Evolutionary conservation across 2,113 vertebrate species (phyloP), one percentile per base, ranked within the genome.

Genomic region (Bufo gargarizans): DNA sequence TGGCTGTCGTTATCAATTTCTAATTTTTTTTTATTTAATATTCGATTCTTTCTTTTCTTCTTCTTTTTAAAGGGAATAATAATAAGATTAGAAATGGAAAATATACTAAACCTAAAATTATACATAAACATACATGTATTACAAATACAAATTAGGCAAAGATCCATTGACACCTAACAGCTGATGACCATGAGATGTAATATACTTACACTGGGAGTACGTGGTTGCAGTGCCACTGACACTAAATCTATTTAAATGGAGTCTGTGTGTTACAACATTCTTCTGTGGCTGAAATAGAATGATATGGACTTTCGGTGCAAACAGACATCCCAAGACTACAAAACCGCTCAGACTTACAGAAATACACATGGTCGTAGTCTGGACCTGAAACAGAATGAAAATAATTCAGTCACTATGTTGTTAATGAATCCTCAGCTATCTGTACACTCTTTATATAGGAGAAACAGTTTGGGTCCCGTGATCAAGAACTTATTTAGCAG

Each of bases 331-430:
- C 91, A 99, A 92, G 79, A 99, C 98, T 91, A 99, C 98, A 0
- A 99, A 99, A 69, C 98, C 98, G 3, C 98, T 99, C 89, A 99
- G 95, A 89, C 98, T 99, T 86, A 99, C 98, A 0, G 98, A 99
- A 94, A 99, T 99, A 90, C 98, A 99, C 98, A 99, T 99, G 82
- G 98, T 99, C 0, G 98, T 99, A 1, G 97, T 99, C 94, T 99
- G 98, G 74, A 99, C 98, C 98, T 99, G 59, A 43, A 90, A 89
- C 89, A 81, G 3, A 77, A 78, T 59, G 16, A 0, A 10, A 22
- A 63, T 59, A 47, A 61, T 19, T 72, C 22, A 74, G 69, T 1
- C 43, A 77, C 55, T 63, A 61, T 12, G 3, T 61, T 61, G 19
- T 11, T 63, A 59, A 8, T 4, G 1, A 4, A 4, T 4, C 0